A percentile compares a stretch with the other conserved stretches of the same genome.
Evolutionary conservation across 1,140 invertebrate genomes (phyloP).

Genomic region (Sitodiplosis mosellana): DNA sequence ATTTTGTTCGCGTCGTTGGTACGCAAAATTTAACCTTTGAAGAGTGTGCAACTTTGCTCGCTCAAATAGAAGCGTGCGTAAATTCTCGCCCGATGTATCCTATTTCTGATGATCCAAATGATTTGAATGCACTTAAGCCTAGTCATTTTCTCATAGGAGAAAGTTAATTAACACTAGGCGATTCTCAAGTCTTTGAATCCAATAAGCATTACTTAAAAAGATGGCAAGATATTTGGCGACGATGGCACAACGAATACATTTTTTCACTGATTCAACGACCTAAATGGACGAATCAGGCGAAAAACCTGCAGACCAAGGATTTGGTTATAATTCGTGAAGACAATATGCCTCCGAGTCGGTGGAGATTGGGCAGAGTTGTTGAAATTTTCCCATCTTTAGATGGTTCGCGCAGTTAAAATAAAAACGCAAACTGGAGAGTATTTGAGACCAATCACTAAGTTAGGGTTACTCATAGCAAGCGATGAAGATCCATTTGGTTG

Average conservation of each 20-base stretch:
- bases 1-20: slow-evolving; percentile 8
- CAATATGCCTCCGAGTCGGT: slow-evolving; percentile 10
- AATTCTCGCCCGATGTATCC: slow-evolving; percentile 16
- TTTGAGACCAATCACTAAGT: no score
- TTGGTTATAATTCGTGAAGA: slow-evolving; percentile 11
- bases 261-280: slow-evolving; percentile 6
- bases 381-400: slow-evolving; percentile 10
- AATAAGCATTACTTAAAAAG: slow-evolving; percentile 5
- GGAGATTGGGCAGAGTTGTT: slow-evolving; percentile 10
- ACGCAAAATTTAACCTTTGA: slow-evolving; percentile 11
- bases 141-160: slow-evolving; percentile 22
- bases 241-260: slow-evolving; percentile 13
- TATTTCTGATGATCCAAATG: slow-evolving; percentile 12
- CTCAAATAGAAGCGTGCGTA: slow-evolving; percentile 14
- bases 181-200: slow-evolving; percentile 1
- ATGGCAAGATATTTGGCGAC: slow-evolving; percentile 14
- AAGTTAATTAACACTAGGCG: slow-evolving; percentile 9
- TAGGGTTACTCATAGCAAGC: no score
- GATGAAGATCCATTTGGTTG: no score
- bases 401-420: no score
- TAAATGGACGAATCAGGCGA: slow-evolving; percentile 9
- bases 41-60: slow-evolving; percentile 12
- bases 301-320: slow-evolving; percentile 7
- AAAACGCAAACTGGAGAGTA: no score
- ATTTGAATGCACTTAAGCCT: slow-evolving; percentile 18